These are phyloP conservation scores for Microtus richardsoni DNA, from an alignment of 2,113 vertebrate species.

Conservation along the genomic window DNA sequence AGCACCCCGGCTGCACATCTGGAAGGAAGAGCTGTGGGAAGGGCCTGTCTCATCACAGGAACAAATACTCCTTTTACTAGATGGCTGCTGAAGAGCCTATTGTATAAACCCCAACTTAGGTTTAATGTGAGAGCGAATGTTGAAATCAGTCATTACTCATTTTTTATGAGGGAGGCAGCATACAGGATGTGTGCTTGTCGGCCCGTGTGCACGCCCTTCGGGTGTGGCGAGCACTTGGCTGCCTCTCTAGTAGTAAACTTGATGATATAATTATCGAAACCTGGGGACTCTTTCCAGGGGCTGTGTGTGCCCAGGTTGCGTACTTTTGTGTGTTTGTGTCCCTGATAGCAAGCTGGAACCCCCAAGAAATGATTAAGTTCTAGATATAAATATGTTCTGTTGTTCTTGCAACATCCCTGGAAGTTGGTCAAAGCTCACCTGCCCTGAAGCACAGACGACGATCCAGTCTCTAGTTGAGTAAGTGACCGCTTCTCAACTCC, in stretches of 20 bases:
- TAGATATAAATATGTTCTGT: not conserved
- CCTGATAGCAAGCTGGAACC: not conserved
- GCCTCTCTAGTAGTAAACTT: not conserved
- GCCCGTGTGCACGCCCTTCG: not conserved
- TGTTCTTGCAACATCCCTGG: not conserved
- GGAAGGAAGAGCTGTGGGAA: not conserved
- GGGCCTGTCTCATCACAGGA: not conserved
- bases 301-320: not conserved
- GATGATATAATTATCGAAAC: not conserved
- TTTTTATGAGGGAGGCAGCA: slow-evolving; percentile 55
- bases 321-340: not conserved
- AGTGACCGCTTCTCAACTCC: not conserved
- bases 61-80: slow-evolving; percentile 40
- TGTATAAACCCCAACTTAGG: slow-evolving; percentile 37
- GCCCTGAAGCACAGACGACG: not conserved
- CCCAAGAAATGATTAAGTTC: not conserved
- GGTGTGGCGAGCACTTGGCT: not conserved
- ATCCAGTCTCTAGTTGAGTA: accelerated
- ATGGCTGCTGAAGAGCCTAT: not conserved
- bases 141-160: slow-evolving; percentile 35
- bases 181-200: slow-evolving; percentile 41
- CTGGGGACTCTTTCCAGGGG: not conserved
- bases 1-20: not conserved
- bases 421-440: not conserved
- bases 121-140: slow-evolving; percentile 20